Base-by-base conservation (phyloP, 2,113 vertebrate genomes). In the Eubucco bourcierii region DNA sequence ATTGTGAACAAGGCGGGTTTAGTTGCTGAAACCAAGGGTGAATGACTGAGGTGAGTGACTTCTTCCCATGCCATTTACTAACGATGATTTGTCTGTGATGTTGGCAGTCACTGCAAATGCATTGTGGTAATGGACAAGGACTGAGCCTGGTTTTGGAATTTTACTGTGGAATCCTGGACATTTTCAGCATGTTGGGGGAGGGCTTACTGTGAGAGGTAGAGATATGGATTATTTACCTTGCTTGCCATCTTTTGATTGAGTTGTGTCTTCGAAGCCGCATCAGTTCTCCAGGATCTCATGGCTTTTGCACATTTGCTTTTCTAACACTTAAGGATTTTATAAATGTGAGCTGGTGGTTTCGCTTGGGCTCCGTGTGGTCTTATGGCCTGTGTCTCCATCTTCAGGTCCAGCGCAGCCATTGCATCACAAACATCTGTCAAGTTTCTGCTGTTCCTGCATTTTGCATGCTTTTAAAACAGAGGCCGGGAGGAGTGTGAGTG, bases 311-410 rank as follows among this genome's bases (percentile, higher is more conserved):
- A 17, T 56, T 86, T 0, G 12, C n/a, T 90, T 61, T 74, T 73
- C 41, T 95, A 84, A 70, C 14, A 5, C 46, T 50, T n/a, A 6
- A 41, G 75, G 21, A 17, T 63, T 53, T 37, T 47, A 3, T 34
- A 2, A 24, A 3, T 1, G 5, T 7, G 53, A 70, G 31, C 23
- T 63, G 0, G 4, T 75, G 75, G 20, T 46, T 92, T 56, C 59
- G 33, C 78, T 3, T 28, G 90, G 27, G 46, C 24, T 6, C 28
- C 7, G 46, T 34, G 58, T 14, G 4, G 94, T 93, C 89, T 61
- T 31, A 11, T 17, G 97, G 97, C 95, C 98, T 98, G 39, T 97
- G 97, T 97, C 96, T 96, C 97, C 98, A 97, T 87, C 98, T 98
- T 90, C 97, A 98, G 98, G 97, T 77, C 84, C 27, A 5, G 0